These are phyloP conservation scores for Corythoichthys haematopterus DNA, from an alignment of 2,113 vertebrate species.

Conservation along the genomic window DNA sequence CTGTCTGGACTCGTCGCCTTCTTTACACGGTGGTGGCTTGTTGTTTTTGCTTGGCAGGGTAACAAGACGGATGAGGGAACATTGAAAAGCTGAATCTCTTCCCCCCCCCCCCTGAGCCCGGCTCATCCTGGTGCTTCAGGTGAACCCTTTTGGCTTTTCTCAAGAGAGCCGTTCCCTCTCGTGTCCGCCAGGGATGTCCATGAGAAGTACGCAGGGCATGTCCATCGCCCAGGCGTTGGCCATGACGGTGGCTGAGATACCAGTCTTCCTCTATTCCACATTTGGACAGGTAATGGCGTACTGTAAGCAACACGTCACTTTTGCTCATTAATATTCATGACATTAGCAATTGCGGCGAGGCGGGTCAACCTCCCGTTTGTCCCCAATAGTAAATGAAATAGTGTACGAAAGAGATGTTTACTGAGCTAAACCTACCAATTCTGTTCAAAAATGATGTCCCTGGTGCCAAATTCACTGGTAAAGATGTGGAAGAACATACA, in stretches of 20 bases:
- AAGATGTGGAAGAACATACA: no score
- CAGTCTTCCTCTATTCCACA: conserved; percentile 91
- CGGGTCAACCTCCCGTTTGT: no score
- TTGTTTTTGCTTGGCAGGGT: conserved; percentile 12
- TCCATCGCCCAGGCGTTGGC: conserved; percentile 93
- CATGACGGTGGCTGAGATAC: conserved; percentile 97
- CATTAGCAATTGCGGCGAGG: no score
- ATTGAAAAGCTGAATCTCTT: neutral
- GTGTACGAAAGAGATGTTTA: no score
- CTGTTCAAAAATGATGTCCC: no score
- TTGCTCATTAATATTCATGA: no score
- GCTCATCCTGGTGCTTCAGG: conserved; percentile 9
- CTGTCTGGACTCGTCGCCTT: neutral
- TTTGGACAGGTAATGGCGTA: conserved; percentile 86
- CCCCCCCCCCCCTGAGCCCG: neutral
- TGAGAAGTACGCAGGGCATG: conserved; percentile 82
- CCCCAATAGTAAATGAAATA: no score
- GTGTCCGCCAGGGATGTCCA: conserved; percentile 75
- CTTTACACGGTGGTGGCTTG: neutral
- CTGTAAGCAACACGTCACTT: no score
- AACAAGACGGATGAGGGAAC: conserved; percentile 30
- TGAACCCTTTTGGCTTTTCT: conserved; percentile 23
- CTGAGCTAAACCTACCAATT: no score
- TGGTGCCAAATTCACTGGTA: no score
- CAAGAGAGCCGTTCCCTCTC: neutral